These are phyloP conservation scores for Pristionchus pacificus DNA, from an alignment of 1,140 invertebrate species.

Conservation along the genomic window DNA sequence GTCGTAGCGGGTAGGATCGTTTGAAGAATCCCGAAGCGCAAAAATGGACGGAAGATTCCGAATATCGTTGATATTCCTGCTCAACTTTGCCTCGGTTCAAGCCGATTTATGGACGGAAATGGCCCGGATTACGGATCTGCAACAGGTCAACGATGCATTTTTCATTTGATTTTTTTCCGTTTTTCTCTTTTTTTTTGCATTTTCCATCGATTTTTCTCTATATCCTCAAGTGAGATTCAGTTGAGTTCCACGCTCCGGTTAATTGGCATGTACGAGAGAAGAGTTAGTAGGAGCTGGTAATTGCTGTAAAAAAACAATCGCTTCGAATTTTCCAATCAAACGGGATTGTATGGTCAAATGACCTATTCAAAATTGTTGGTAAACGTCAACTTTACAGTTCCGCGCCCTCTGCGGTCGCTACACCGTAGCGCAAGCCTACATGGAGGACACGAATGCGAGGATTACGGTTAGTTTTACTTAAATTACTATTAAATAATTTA, in stretches of 20 bases:
- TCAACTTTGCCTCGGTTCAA: too few species aligned
- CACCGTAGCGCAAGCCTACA: conserved; percentile 52
- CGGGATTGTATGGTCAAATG: not conserved
- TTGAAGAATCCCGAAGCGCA: too few species aligned
- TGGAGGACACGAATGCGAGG: conserved; percentile 54
- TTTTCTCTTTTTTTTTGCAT: not conserved
- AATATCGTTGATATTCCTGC: too few species aligned
- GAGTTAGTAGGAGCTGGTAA: too few species aligned
- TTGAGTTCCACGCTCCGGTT: too few species aligned
- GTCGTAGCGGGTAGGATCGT: too few species aligned
- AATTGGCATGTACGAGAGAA: too few species aligned
- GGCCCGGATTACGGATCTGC: conserved; percentile 51
- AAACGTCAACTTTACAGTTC: conserved; percentile 39
- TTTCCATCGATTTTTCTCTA: conserved; percentile 2
- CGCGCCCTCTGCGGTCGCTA: conserved; percentile 52
- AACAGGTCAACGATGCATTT: conserved; percentile 42
- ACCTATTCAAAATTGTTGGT: not conserved
- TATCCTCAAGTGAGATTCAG: too few species aligned
- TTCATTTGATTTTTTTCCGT: conserved; percentile 12
- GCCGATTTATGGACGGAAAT: conserved; percentile 55
- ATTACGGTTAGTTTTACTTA: not conserved
- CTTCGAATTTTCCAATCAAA: not conserved
- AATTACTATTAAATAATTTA: too few species aligned
- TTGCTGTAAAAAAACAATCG: too few species aligned
- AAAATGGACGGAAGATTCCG: too few species aligned